Evolutionary conservation across 2,888 invertebrate species (phyloP).

Genomic region (Andrena marginata): DNA sequence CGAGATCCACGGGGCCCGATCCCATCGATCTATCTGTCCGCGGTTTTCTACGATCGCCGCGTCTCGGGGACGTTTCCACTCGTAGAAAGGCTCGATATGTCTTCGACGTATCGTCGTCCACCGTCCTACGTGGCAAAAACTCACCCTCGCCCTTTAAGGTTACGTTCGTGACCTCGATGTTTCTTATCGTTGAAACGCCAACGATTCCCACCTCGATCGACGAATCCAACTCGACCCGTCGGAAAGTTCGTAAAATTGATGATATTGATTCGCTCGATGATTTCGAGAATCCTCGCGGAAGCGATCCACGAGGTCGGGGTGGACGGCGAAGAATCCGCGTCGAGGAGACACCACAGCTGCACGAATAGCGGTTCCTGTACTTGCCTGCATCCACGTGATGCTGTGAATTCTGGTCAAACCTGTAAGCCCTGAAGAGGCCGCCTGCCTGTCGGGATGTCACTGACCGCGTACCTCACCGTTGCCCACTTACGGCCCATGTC

Average conservation of each 20-base stretch:
- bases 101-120: not conserved
- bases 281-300: slow-evolving; percentile 55
- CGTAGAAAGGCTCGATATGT: slow-evolving; percentile 45
- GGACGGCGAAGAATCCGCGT: slow-evolving; percentile 39
- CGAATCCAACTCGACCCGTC: not conserved
- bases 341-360: slow-evolving; percentile 61
- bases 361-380: slow-evolving; percentile 75
- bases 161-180: not conserved
- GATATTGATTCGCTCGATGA: too few relatives aligned
- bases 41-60: slow-evolving; percentile 42
- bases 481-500: slow-evolving; percentile 73
- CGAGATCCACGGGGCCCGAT: slow-evolving; percentile 47
- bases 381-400: slow-evolving; percentile 73
- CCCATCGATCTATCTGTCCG: slow-evolving; percentile 39
- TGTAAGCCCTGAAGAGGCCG: slow-evolving; percentile 72
- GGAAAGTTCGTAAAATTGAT: too few relatives aligned
- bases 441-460: slow-evolving; percentile 73
- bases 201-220: not conserved
- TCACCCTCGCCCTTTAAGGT: slow-evolving; percentile 4
- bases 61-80: slow-evolving; percentile 45
- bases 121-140: slow-evolving; percentile 6
- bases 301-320: slow-evolving; percentile 16
- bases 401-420: slow-evolving; percentile 82
- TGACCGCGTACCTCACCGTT: slow-evolving; percentile 75
- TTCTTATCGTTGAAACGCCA: slow-evolving; percentile 20